Evolutionary conservation across 2,888 invertebrate genomes (phyloP).

Genomic region (Leptopilina myrica): DNA sequence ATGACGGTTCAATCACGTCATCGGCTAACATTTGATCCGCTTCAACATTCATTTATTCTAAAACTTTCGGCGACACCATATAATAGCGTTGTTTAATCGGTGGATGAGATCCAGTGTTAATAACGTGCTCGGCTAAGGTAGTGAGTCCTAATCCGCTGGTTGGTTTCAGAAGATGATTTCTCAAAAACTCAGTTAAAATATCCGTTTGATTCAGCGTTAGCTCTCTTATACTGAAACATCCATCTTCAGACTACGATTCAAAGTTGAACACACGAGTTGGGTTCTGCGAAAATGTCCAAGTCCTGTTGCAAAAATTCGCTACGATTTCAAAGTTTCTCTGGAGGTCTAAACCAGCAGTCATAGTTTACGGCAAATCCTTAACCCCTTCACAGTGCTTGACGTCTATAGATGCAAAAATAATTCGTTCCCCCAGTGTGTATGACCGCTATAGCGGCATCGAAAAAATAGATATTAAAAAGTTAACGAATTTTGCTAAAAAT

Average conservation of each 20-base stretch:
- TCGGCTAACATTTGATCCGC: not conserved
- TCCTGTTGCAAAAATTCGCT: not conserved
- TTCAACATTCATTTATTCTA: not conserved
- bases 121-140: not conserved
- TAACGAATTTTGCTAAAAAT: no score
- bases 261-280: not conserved
- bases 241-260: not conserved
- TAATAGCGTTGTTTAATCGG: slow-evolving; percentile 52
- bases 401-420: no score
- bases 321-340: not conserved
- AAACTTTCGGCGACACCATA: slow-evolving; percentile 45
- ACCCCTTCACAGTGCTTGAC: no score
- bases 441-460: no score
- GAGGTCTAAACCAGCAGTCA: not conserved
- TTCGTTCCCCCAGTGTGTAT: no score
- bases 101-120: not conserved
- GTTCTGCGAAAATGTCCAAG: not conserved
- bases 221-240: not conserved
- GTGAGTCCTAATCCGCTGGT: not conserved
- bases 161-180: not conserved
- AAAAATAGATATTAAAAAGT: no score
- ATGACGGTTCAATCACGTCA: not conserved
- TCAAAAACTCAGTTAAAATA: not conserved
- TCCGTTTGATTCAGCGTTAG: not conserved
- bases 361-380: no score